phyloP scores from a whole-genome alignment of 2,888 invertebrate genomes.

The Bellardia pandia region DNA sequence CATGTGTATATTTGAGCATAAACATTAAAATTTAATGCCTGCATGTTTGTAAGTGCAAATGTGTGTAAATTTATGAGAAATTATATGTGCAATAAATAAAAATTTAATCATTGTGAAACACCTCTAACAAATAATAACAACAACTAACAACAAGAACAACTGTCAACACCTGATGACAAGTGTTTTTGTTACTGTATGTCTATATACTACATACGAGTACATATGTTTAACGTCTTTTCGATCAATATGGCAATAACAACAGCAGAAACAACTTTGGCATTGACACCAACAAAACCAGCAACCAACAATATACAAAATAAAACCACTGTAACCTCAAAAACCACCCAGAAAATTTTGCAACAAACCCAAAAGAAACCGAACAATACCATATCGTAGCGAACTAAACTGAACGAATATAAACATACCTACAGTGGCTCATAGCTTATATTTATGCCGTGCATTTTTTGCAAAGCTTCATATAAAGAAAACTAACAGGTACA shows the following conservation, averaged over 20 bases:
- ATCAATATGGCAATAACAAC: slow-evolving; percentile 19
- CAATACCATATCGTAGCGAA: background rate
- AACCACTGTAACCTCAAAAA: slow-evolving; percentile 65
- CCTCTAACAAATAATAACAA: slow-evolving; percentile 27
- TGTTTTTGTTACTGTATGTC: background rate
- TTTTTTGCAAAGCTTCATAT: too few species aligned
- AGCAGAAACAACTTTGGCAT: background rate
- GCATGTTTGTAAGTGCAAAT: background rate
- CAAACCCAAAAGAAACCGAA: slow-evolving; percentile 22
- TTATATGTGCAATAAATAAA: slow-evolving; percentile 58
- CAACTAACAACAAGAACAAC: slow-evolving; percentile 38
- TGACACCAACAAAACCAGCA: slow-evolving; percentile 20
- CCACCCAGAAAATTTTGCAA: slow-evolving; percentile 52
- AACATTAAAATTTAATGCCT: background rate
- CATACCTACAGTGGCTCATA: too few species aligned
- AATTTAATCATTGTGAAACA: slow-evolving; percentile 56
- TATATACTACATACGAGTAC: too few species aligned
- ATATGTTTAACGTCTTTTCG: slow-evolving; percentile 35
- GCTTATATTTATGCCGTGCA: too few species aligned
- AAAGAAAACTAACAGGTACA: too few species aligned
- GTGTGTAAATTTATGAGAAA: slow-evolving; percentile 38
- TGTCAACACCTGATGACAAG: slow-evolving; percentile 60
- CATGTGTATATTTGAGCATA: background rate
- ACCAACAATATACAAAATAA: slow-evolving; percentile 35
- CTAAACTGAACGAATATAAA: background rate